These are phyloP conservation scores for Gymnorhina tibicen DNA, from an alignment of 2,113 vertebrate species.

Conservation along the genomic window DNA sequence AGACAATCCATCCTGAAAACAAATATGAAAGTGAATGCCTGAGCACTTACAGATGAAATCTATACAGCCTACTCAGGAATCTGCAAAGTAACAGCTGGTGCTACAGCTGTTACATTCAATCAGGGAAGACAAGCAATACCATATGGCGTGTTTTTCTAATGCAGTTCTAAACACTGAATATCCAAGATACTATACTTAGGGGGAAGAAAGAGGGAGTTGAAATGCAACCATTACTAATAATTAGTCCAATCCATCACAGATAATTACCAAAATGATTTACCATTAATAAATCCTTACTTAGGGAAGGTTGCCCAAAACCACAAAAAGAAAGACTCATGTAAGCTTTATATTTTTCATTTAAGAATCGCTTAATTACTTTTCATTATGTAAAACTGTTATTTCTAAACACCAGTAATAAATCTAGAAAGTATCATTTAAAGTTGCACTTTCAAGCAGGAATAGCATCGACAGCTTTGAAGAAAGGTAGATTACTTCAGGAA, in stretches of 20 bases:
- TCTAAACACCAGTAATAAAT: not conserved
- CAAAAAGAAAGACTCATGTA: not conserved
- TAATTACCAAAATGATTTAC: not conserved
- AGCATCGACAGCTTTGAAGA: not conserved
- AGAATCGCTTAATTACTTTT: not conserved
- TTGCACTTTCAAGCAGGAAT: not conserved
- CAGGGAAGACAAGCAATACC: slow-evolving; percentile 11
- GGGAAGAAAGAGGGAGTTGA: not conserved
- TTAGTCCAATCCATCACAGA: not conserved
- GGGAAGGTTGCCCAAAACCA: not conserved
- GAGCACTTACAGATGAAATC: not conserved
- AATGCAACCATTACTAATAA: not conserved
- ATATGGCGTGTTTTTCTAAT: not conserved
- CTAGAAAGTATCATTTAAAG: not conserved
- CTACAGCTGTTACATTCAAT: slow-evolving; percentile 31
- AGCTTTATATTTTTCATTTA: not conserved
- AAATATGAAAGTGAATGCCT: not conserved
- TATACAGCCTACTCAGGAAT: not conserved
- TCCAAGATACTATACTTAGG: not conserved
- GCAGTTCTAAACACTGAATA: not conserved
- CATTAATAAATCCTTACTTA: not conserved
- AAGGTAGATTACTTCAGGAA: not conserved
- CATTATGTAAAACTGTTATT: not conserved
- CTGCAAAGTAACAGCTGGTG: slow-evolving; percentile 32
- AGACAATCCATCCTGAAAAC: not conserved